A percentile compares a stretch with the other conserved stretches of the same genome.
Evolutionary conservation across 1,140 invertebrate genomes (phyloP).

Genomic region (Hetaerina americana): DNA sequence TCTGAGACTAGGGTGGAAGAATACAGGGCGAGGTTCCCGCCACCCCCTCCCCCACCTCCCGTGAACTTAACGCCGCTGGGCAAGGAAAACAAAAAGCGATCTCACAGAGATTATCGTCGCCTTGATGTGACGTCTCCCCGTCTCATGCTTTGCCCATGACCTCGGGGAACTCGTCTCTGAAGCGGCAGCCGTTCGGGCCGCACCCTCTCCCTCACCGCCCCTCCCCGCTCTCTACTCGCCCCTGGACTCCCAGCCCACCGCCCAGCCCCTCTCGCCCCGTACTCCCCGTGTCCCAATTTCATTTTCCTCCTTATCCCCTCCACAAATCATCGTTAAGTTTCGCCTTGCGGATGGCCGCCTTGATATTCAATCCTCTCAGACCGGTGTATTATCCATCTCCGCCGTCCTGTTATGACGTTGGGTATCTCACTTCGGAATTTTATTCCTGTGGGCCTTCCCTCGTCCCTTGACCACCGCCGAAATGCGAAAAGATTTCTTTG

Average conservation of each 20-base stretch:
- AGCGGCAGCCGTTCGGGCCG: not conserved
- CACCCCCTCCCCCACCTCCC: not conserved
- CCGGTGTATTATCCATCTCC: too few species aligned
- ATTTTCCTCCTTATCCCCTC: not conserved
- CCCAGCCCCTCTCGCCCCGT: too few species aligned
- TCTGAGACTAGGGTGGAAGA: not conserved
- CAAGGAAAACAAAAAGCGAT: not conserved
- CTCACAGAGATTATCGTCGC: not conserved
- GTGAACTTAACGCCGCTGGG: not conserved
- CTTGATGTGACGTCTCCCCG: not conserved
- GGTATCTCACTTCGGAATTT: too few species aligned
- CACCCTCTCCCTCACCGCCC: not conserved
- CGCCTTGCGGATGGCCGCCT: not conserved
- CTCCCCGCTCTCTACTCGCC: too few species aligned
- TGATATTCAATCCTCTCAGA: not conserved
- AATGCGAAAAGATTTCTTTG: too few species aligned
- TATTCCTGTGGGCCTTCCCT: too few species aligned
- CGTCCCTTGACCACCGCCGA: too few species aligned
- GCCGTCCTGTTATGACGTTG: too few species aligned
- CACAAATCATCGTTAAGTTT: not conserved
- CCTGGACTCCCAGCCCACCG: too few species aligned
- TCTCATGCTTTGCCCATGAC: not conserved
- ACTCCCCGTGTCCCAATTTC: too few species aligned
- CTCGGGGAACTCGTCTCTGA: not conserved
- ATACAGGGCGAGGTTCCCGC: not conserved